Conservation (phyloP, 2,113 vertebrate genomes). For the Eudorcas thomsonii region DNA sequence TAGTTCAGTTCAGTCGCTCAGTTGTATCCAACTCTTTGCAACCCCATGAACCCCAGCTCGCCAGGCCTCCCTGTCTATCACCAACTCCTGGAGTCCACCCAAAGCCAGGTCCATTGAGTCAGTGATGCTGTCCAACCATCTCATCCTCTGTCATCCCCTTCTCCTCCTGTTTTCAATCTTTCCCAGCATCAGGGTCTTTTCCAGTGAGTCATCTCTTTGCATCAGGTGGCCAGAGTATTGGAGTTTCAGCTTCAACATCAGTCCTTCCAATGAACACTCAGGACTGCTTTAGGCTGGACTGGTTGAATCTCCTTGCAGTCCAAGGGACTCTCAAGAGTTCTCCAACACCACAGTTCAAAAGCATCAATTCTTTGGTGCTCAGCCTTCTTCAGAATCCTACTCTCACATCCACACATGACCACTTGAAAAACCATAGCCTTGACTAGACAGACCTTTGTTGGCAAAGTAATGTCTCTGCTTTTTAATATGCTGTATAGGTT, state of each 20-base stretch:
- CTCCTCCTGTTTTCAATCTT: background rate
- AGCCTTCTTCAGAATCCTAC: background rate
- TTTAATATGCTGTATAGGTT: background rate
- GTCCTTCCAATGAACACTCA: background rate
- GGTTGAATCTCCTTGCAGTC: background rate
- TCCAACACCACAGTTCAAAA: background rate
- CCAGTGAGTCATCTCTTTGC: background rate
- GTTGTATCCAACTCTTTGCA: fast-evolving
- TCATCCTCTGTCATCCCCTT: background rate
- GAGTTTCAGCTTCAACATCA: background rate
- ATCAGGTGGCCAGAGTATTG: background rate
- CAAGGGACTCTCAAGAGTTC: background rate
- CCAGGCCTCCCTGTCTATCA: background rate
- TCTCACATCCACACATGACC: background rate
- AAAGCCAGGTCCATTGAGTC: background rate
- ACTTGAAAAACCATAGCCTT: background rate
- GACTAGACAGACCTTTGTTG: background rate
- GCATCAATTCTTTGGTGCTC: background rate
- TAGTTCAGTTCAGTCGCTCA: background rate
- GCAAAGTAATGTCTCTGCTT: background rate
- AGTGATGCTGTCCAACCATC: background rate
- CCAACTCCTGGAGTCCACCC: background rate
- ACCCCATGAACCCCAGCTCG: background rate
- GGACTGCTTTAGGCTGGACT: background rate
- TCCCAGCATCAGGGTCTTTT: background rate